These are phyloP conservation scores for Sebastiscus albofasciatus DNA, from an alignment of 2,797 vertebrate genomes.

Conservation along the genomic window DNA sequence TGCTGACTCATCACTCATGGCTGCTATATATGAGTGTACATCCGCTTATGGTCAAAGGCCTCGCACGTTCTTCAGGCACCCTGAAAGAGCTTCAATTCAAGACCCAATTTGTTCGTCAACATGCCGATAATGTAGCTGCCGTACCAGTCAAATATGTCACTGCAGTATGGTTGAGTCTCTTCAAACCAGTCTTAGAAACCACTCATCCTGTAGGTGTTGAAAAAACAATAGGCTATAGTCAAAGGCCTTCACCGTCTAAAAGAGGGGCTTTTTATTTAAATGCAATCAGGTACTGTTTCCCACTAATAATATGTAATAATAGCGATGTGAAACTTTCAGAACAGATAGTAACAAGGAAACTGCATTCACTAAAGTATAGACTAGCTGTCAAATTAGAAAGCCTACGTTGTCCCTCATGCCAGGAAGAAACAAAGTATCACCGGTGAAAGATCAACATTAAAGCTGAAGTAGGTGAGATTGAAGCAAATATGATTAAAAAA, in stretches of 20 bases:
- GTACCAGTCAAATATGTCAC: neutral
- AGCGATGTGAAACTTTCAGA: neutral
- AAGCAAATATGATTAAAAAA: no score
- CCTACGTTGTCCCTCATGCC: no score
- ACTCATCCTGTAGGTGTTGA: neutral
- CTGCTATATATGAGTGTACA: conserved; percentile 46
- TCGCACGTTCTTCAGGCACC: neutral
- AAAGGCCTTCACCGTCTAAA: neutral
- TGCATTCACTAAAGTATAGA: no score
- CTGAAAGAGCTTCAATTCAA: neutral
- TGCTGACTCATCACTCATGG: conserved; percentile 63
- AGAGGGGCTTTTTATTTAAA: neutral
- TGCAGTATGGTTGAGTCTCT: neutral
- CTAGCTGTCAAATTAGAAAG: no score
- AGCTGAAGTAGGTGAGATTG: no score
- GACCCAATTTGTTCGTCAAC: neutral
- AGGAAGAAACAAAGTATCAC: no score
- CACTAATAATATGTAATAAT: neutral
- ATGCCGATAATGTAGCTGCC: neutral
- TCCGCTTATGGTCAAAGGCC: conserved; percentile 58
- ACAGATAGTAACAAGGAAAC: neutral
- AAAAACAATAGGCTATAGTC: neutral
- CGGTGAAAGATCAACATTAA: no score
- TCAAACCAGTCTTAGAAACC: neutral
- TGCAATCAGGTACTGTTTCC: neutral